A percentile compares a stretch with the other conserved stretches of the same genome.
These are phyloP conservation scores for Ornithorhynchus anatinus DNA, from an alignment of 2,113 vertebrate genomes.

Conservation along the genomic window DNA sequence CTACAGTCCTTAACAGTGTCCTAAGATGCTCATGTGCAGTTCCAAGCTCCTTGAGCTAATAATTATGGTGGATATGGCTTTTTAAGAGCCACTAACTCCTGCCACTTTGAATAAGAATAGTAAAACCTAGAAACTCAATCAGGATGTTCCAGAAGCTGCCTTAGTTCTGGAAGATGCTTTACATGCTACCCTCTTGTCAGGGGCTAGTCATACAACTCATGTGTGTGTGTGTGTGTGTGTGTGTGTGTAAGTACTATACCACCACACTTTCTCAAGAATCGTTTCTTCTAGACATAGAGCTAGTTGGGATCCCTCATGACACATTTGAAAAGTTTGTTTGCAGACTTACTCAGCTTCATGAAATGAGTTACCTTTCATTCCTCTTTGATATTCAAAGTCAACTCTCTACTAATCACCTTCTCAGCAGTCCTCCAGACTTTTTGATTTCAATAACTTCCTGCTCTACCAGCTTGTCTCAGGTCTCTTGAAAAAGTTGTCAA, in stretches of 20 bases:
- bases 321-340: slow-evolving; percentile 27
- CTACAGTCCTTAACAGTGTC: not conserved
- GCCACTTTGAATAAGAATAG: slow-evolving; percentile 2
- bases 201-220: not conserved
- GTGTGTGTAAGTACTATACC: not conserved
- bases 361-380: not conserved
- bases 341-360: slow-evolving; percentile 11
- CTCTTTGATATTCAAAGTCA: slow-evolving; percentile 22
- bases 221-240: not conserved
- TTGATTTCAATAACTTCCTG: not conserved
- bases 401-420: slow-evolving; percentile 20
- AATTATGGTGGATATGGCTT: not conserved
- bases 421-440: not conserved
- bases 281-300: not conserved
- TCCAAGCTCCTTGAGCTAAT: slow-evolving; percentile 7
- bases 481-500: slow-evolving; percentile 10
- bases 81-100: slow-evolving; percentile 6
- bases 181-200: not conserved
- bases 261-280: not conserved
- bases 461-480: slow-evolving; percentile 46
- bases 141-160: not conserved
- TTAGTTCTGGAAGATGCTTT: not conserved
- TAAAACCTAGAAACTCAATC: not conserved
- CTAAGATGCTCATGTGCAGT: not conserved
- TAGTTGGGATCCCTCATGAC: not conserved